A percentile compares a stretch with the other conserved stretches of the same genome.
These are phyloP conservation scores for Drosophila grimshawi DNA, from an alignment of 1,140 invertebrate species.

Conservation along the genomic window DNA sequence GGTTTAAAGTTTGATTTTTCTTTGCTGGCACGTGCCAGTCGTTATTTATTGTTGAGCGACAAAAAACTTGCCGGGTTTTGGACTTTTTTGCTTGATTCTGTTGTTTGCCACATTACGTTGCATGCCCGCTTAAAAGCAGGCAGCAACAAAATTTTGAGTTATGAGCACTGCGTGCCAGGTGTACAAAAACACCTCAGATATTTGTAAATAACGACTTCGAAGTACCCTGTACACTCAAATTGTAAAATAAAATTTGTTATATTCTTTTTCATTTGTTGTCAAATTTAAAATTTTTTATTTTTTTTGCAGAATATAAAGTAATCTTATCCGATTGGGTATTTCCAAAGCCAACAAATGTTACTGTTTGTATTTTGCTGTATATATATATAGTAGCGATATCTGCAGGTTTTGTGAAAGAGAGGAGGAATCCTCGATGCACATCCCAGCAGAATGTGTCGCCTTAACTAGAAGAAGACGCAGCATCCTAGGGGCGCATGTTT, in stretches of 20 bases:
- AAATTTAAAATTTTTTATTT: no score
- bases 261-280: no score
- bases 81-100: conserved; percentile 56
- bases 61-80: conserved; percentile 50
- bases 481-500: no score
- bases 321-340: no score
- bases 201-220: neutral
- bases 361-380: no score
- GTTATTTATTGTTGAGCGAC: conserved; percentile 64
- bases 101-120: conserved; percentile 51
- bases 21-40: conserved; percentile 42
- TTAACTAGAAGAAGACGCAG: no score
- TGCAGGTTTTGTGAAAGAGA: no score
- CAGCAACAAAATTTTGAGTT: conserved; percentile 66
- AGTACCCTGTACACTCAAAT: conserved; percentile 12
- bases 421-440: no score
- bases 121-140: conserved; percentile 23
- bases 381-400: no score
- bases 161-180: conserved; percentile 75
- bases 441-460: no score
- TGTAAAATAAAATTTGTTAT: neutral
- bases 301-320: no score
- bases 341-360: no score
- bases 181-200: conserved; percentile 42
- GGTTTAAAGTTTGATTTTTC: neutral